Conservation (phyloP, 2,888 invertebrate species). For the Sepiola atlantica region DNA sequence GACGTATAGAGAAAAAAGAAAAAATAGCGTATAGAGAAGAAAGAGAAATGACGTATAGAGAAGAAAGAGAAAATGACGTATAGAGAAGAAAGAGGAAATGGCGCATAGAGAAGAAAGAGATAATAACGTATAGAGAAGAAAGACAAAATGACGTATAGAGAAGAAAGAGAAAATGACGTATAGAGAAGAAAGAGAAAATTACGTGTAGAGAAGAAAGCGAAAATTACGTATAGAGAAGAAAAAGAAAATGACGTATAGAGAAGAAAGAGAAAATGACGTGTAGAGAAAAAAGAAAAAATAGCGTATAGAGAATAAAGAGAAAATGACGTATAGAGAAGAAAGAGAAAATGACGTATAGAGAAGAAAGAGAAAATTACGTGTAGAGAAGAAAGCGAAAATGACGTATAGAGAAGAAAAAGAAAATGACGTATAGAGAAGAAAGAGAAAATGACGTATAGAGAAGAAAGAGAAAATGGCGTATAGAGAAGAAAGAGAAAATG, state of each 20-base stretch:
- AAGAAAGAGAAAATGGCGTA: neutral
- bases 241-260: neutral
- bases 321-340: too few relatives aligned
- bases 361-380: too few relatives aligned
- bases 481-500: too few relatives aligned
- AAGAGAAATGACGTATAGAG: neutral
- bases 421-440: neutral
- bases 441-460: neutral
- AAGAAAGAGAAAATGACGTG: too few relatives aligned
- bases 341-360: too few relatives aligned
- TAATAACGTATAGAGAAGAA: too few relatives aligned
- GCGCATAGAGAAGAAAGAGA: neutral
- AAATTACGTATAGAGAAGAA: neutral
- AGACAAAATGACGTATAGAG: neutral
- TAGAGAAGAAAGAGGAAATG: neutral
- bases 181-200: neutral
- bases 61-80: too few relatives aligned
- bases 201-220: neutral
- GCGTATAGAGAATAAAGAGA: too few relatives aligned
- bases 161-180: neutral
- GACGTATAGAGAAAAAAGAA: neutral
- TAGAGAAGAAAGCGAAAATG: neutral
- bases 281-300: too few relatives aligned
- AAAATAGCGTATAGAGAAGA: neutral
- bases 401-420: neutral